Percentiles rank a stretch among this genome's conserved stretches.
Evolutionary conservation across 2,113 vertebrate genomes (phyloP).

Genomic region (Myotis brandtii): DNA sequence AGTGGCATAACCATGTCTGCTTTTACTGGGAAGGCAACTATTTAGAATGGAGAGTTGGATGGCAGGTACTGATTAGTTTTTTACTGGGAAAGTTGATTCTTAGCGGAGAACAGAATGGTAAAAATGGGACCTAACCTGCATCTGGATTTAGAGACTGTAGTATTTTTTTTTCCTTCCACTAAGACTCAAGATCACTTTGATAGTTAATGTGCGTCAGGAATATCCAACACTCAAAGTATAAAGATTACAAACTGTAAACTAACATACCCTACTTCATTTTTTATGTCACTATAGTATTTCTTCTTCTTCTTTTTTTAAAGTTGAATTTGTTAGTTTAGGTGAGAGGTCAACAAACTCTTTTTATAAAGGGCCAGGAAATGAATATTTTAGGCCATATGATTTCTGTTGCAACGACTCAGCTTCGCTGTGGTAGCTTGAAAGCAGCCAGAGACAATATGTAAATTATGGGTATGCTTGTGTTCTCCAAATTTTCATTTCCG

Average conservation of each 20-base stretch:
- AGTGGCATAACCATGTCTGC: neutral
- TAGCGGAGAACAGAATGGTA: neutral
- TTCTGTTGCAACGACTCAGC: neutral
- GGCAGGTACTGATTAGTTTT: neutral
- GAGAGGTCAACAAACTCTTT: neutral
- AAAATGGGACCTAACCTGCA: neutral
- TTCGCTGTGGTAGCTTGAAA: neutral
- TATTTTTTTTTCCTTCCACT: neutral
- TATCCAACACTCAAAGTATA: neutral
- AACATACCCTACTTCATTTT: neutral
- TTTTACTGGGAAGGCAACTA: constrained; percentile 8
- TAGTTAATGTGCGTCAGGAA: neutral
- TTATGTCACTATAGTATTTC: neutral
- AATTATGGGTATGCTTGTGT: neutral
- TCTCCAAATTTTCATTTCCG: neutral
- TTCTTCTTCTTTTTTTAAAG: neutral
- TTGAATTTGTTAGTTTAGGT: constrained; percentile 29
- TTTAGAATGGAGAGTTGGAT: constrained; percentile 31
- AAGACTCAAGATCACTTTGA: neutral
- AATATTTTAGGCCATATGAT: neutral
- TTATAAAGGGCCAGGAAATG: neutral
- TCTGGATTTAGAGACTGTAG: neutral
- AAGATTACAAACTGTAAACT: neutral
- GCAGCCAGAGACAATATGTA: neutral
- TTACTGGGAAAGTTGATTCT: constrained; percentile 10